These are phyloP conservation scores for Macrotrachela quadricornifera DNA, from an alignment of 1,140 invertebrate genomes.

Conservation along the genomic window DNA sequence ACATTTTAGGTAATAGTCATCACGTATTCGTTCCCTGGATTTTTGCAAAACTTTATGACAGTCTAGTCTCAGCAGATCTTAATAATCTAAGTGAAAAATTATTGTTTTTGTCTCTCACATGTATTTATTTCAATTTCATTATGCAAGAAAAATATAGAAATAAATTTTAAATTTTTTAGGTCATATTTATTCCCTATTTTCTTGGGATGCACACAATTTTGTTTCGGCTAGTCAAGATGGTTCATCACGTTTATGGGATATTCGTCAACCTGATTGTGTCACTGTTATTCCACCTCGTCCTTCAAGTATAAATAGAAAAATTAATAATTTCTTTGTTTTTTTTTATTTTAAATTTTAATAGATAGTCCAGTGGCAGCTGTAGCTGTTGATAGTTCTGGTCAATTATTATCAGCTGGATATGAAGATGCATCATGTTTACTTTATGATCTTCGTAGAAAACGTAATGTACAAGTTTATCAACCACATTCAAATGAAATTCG, in stretches of 20 bases:
- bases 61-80: too few relatives aligned
- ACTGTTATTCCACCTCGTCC: slow-evolving; percentile 30
- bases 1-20: too few relatives aligned
- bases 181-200: slow-evolving; percentile 79
- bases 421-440: slow-evolving; percentile 84
- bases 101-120: too few relatives aligned
- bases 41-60: too few relatives aligned
- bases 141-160: too few relatives aligned
- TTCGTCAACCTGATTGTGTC: slow-evolving; percentile 50
- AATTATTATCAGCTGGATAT: slow-evolving; percentile 78
- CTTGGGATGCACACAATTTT: slow-evolving; percentile 91
- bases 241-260: slow-evolving; percentile 90
- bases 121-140: too few relatives aligned
- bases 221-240: slow-evolving; percentile 85
- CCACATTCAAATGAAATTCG: slow-evolving; percentile 77
- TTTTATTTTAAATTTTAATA: slow-evolving; percentile 22
- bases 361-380: slow-evolving; percentile 73
- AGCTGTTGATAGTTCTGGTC: slow-evolving; percentile 80
- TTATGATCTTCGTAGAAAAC: slow-evolving; percentile 67
- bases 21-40: too few relatives aligned
- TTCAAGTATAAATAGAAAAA: too few relatives aligned
- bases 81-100: too few relatives aligned
- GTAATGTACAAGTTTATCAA: slow-evolving; percentile 76
- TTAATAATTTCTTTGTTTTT: too few relatives aligned
- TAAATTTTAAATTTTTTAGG: slow-evolving; percentile 29